phyloP scores from a whole-genome alignment of 2,113 vertebrate genomes.

The Hystrix brachyura region DNA sequence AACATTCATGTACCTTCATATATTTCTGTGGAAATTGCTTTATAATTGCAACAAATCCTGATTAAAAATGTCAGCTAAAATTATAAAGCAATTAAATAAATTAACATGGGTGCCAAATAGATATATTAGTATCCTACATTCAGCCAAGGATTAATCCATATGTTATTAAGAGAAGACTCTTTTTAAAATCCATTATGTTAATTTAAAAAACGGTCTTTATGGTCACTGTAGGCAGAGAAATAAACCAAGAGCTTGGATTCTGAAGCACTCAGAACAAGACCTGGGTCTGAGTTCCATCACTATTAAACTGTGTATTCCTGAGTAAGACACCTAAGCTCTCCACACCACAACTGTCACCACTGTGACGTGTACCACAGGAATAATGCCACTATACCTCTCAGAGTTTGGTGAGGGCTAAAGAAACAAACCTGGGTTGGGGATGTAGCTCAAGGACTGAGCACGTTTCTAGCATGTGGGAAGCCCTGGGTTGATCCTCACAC shows the following conservation, averaged over 20 bases:
- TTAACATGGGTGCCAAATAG: slow-evolving; percentile 74
- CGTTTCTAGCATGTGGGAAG: not conserved
- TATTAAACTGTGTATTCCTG: not conserved
- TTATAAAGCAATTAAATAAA: slow-evolving; percentile 85
- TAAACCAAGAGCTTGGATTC: not conserved
- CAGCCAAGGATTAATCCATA: slow-evolving; percentile 67
- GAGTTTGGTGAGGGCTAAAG: not conserved
- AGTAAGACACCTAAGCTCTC: not conserved
- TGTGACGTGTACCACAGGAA: not conserved
- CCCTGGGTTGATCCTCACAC: not conserved
- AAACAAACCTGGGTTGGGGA: not conserved
- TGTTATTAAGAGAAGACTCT: slow-evolving; percentile 58
- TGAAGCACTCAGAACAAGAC: not conserved
- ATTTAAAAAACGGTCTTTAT: slow-evolving; percentile 30
- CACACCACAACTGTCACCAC: fast-evolving
- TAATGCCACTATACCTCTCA: not conserved
- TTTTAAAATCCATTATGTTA: slow-evolving; percentile 48
- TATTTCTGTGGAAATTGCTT: slow-evolving; percentile 73
- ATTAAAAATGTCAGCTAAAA: slow-evolving; percentile 79
- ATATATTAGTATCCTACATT: slow-evolving; percentile 66
- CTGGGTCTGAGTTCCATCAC: not conserved
- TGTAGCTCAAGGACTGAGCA: not conserved
- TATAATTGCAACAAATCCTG: slow-evolving; percentile 80
- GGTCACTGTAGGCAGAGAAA: not conserved
- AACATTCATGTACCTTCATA: slow-evolving; percentile 67